phyloP scores from a whole-genome alignment of 2,888 invertebrate genomes.

The Eucera pruinosa region DNA sequence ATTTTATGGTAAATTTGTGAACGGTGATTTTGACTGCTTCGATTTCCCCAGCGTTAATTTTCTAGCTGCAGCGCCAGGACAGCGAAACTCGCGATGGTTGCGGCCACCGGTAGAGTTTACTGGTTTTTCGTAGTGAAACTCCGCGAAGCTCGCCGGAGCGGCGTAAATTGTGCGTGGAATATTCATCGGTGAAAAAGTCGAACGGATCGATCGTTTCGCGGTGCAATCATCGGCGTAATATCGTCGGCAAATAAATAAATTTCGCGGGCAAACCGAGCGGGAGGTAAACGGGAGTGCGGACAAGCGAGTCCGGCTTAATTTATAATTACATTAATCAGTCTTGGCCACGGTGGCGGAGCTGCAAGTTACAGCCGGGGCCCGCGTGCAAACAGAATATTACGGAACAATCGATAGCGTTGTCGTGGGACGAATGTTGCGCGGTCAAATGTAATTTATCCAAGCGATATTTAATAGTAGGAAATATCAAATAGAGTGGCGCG shows the following conservation, averaged over 20 bases:
- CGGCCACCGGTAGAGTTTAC: too few species aligned
- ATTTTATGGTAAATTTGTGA: too few species aligned
- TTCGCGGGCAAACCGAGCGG: background rate
- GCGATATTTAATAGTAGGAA: conserved; percentile 53
- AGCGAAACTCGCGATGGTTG: too few species aligned
- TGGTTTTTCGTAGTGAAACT: too few species aligned
- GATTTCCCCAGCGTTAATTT: too few species aligned
- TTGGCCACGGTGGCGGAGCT: background rate
- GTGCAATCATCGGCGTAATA: background rate
- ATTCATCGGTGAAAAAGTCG: background rate
- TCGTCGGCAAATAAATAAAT: conserved; percentile 16
- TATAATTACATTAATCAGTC: conserved; percentile 53
- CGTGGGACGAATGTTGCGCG: conserved; percentile 23
- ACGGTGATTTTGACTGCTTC: too few species aligned
- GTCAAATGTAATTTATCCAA: conserved; percentile 51
- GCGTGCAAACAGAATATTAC: conserved; percentile 26
- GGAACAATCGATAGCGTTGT: conserved; percentile 51
- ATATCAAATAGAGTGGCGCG: conserved; percentile 38
- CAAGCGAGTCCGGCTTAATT: conserved; percentile 25
- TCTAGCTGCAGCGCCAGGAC: too few species aligned
- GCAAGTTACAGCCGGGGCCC: conserved; percentile 18
- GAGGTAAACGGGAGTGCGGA: too few species aligned
- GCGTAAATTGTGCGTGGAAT: background rate
- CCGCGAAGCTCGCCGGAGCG: background rate
- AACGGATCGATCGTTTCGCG: background rate